Base-by-base conservation (phyloP, 1,140 invertebrate species). In the Glomeris maerens region DNA sequence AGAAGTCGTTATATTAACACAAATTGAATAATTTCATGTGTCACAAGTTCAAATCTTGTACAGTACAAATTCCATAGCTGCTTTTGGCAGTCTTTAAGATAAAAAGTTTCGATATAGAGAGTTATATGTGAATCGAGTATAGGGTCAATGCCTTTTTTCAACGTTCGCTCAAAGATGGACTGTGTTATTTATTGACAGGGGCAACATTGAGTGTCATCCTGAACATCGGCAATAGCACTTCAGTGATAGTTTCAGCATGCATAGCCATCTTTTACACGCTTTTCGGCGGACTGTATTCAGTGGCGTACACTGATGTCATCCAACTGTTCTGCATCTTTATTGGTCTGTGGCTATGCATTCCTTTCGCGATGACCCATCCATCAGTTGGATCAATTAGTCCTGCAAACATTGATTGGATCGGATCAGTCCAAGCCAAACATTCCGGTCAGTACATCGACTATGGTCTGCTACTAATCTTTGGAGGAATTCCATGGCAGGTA, bases 281-380 rank as follows among this genome's bases (percentile, higher is more conserved):
- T 17, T 93, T 96, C 64, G 95, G 95, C 1, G 95, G 95, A 0
- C 75, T 98, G 7, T 98, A 98, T 68, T 88, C 92, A 31, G 95
- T 98, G 28, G 94, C 94, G 0, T 98, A 97, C 65, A 98, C 95
- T 1, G 95, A 98, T 66, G 93, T 98, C 57, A 93, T 98, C 56
- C 95, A 98, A 69, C 75, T 98, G 1, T 92, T 97, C 72, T 97
- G 92, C 69, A 98, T 98, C 63, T 96, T 98, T 70, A 79, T 96
- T 57, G 95, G 95, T 22, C 71, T 98, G 72, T 97, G 93, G 92
- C 79, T 98, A 74, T 94, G 91, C 61, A 91, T 98, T 50, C 94
- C 94, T 1, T 98, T 97, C 66, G 91, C 92, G 1, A 81, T 92
- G 79, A 73, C 72, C 26, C 83, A 95, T 68, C 74, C 80, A 23